These are phyloP conservation scores for Riparia riparia DNA, from an alignment of 2,113 vertebrate genomes.

Conservation along the genomic window DNA sequence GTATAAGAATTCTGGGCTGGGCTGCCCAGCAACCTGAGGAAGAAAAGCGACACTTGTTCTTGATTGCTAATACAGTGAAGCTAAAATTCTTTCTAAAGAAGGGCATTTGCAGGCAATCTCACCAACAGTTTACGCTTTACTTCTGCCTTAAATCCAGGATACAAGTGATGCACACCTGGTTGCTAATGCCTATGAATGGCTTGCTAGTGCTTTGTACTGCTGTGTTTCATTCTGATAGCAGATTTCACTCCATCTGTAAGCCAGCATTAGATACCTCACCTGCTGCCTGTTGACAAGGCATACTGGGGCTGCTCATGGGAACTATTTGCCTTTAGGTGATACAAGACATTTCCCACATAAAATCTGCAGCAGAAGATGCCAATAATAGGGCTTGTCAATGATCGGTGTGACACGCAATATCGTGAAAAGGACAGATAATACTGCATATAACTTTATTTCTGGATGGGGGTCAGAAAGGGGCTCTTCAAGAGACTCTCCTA, in stretches of 20 bases:
- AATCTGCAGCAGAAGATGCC: neutral
- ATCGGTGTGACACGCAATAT: neutral
- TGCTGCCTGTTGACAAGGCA: neutral
- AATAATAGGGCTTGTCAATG: neutral
- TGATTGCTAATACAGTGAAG: neutral
- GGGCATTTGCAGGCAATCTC: neutral
- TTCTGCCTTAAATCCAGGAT: neutral
- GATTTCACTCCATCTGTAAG: neutral
- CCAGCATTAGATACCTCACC: neutral
- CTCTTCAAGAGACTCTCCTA: neutral
- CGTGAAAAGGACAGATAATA: neutral
- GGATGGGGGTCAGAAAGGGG: neutral
- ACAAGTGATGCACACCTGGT: neutral
- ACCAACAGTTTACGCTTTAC: neutral
- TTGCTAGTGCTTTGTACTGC: neutral
- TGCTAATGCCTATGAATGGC: neutral
- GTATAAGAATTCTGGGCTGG: neutral
- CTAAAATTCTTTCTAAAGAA: neutral
- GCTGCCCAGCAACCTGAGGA: neutral
- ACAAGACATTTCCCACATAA: neutral
- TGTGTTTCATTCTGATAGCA: neutral
- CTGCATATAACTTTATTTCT: neutral
- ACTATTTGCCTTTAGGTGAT: neutral
- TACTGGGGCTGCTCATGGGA: neutral
- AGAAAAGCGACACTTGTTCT: neutral